These are phyloP conservation scores for Alaudala cheleensis DNA, from an alignment of 2,113 vertebrate genomes.

Conservation along the genomic window DNA sequence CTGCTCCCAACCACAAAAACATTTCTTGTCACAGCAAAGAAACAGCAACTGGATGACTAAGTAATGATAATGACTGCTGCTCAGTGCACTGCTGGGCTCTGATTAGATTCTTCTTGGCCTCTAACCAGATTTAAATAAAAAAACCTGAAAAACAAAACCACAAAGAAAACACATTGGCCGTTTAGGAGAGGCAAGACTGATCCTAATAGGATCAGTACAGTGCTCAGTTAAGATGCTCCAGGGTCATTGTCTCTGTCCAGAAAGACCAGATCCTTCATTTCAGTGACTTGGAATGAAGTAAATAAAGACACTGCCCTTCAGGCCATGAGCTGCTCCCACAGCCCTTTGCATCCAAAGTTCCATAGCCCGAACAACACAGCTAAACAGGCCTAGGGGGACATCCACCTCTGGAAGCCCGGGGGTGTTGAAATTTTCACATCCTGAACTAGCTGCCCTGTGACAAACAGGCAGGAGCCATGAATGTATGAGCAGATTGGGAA, in stretches of 20 bases:
- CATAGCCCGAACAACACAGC: not conserved
- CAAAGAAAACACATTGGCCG: not conserved
- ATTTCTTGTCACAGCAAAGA: not conserved
- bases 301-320: not conserved
- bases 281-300: not conserved
- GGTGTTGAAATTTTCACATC: not conserved
- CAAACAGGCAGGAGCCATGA: not conserved
- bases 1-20: not conserved
- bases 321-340: not conserved
- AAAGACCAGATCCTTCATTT: not conserved
- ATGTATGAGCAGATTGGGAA: conserved; percentile 34
- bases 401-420: not conserved
- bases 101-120: conserved; percentile 27
- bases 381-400: not conserved
- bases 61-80: conserved; percentile 3
- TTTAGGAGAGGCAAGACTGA: not conserved
- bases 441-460: not conserved
- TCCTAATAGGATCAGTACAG: not conserved
- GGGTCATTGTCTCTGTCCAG: not conserved
- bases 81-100: not conserved
- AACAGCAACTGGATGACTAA: conserved; percentile 31
- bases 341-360: not conserved
- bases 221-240: not conserved
- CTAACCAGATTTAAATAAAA: not conserved
- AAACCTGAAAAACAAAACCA: not conserved